phyloP scores from a whole-genome alignment of 1,140 invertebrate species.

The Eumaeus atala region DNA sequence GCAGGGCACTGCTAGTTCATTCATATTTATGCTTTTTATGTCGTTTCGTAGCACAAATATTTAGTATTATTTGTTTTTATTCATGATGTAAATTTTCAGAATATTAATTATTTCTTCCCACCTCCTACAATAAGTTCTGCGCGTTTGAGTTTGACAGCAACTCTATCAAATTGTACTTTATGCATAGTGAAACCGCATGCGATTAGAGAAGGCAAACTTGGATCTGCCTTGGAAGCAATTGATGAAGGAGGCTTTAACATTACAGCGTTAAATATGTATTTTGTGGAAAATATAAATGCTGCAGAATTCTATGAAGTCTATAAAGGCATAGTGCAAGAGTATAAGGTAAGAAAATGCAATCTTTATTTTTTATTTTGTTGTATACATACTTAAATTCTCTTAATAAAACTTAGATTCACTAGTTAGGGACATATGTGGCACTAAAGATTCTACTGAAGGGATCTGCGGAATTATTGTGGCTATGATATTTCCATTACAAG shows the following conservation, averaged over 20 bases:
- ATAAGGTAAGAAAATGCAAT: conserved; percentile 75
- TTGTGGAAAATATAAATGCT: conserved; percentile 85
- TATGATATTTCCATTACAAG: too few relatives aligned
- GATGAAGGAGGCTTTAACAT: conserved; percentile 84
- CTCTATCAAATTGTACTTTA: conserved; percentile 82
- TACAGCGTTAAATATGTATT: conserved; percentile 85
- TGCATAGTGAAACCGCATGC: conserved; percentile 96
- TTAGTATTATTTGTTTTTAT: too few relatives aligned
- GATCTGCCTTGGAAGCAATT: conserved; percentile 84
- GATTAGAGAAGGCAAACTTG: conserved; percentile 81
- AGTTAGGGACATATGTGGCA: too few relatives aligned
- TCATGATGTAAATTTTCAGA: conserved; percentile 51
- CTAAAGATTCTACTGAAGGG: too few relatives aligned
- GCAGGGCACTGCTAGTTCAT: too few relatives aligned
- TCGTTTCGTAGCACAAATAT: too few relatives aligned
- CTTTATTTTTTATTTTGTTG: neutral
- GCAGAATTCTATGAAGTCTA: conserved; percentile 96
- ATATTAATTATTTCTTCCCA: conserved; percentile 82
- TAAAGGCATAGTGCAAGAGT: conserved; percentile 90
- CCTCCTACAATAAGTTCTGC: conserved; percentile 55
- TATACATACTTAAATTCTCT: too few relatives aligned
- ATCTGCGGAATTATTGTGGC: too few relatives aligned
- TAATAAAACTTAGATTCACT: too few relatives aligned
- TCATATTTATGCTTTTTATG: too few relatives aligned
- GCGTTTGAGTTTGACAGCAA: conserved; percentile 75